Evolutionary conservation across 1,140 invertebrate genomes (phyloP), one percentile per base, ranked within the genome.

Genomic region (Drosophila tsacasi): DNA sequence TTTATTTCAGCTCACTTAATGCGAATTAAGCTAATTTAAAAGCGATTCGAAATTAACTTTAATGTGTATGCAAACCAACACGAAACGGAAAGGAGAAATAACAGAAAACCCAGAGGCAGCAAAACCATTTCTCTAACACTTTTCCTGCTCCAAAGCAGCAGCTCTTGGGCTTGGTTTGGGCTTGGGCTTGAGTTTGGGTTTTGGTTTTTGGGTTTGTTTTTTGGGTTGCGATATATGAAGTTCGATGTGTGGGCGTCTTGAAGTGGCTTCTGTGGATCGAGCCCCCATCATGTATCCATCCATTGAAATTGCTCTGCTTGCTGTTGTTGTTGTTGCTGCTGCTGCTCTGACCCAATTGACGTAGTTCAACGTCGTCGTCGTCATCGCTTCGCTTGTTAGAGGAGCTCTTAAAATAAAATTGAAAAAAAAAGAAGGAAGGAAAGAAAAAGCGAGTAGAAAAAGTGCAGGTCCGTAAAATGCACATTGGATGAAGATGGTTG

Each of bases 1-100:
- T 90, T 85, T 85, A 89, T 89, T 85, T 82, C 79, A 85, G 68
- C 59, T 83, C 76, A 74, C 68, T 85, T 85, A 85, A 85, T 85
- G 90, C 90, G 90, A 92, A 92, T 92, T 91, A 92, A 92, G 85
- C 81, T 92, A 92, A 92, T 92, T 92, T 92, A 92, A 92, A 92
- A 91, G 73, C 90, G 85, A 92, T 92, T 92, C 79, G 67, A 87
- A 92, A 92, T 92, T 92, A 92, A 92, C 83, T 92, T 90, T 80
- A 90, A 90, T 91, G 84, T 73, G 76, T 65, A 50, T 66, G 65
- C 76, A 72, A 79, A 73, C 42, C 71, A 67, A 63, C 64, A 60
- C 42, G 42, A 61, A 54, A 57, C 23, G 49, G 40, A 46, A 49
- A 52, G 39, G 44, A 76, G 21, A 40, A 76, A 54, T 32, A 63